Percentiles rank a stretch among this genome's conserved stretches.
Evolutionary conservation across 2,888 invertebrate species (phyloP).

Genomic region (Drosophila koepferae): DNA sequence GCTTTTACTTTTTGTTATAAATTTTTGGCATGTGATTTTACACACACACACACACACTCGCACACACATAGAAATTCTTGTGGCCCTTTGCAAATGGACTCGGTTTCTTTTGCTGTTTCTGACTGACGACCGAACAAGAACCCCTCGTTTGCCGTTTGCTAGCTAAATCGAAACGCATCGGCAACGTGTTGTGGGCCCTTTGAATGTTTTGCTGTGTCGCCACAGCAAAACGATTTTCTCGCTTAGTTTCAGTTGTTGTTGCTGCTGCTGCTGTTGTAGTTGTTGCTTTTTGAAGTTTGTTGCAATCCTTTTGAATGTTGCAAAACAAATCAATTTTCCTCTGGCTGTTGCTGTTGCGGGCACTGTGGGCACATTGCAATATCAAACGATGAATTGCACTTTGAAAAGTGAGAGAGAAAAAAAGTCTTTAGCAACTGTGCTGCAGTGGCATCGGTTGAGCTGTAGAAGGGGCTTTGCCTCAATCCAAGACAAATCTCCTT

Average conservation of each 20-base stretch:
- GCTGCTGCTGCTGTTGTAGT: conserved; percentile 14
- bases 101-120: conserved; percentile 40
- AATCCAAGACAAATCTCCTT: not conserved
- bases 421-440: not conserved
- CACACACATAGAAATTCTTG: conserved; percentile 9
- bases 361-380: conserved; percentile 48
- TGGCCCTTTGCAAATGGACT: conserved; percentile 11
- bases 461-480: not conserved
- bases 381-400: conserved; percentile 65
- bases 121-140: conserved; percentile 20
- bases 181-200: conserved; percentile 58
- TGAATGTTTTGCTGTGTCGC: conserved; percentile 51
- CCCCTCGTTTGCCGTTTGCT: conserved; percentile 23
- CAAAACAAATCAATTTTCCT: conserved; percentile 72
- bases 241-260: conserved; percentile 11
- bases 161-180: conserved; percentile 34
- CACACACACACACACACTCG: conserved; percentile 3
- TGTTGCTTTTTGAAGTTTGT: conserved; percentile 34
- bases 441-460: conserved; percentile 33
- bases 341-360: conserved; percentile 24
- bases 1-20: not conserved
- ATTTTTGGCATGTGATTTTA: conserved; percentile 17
- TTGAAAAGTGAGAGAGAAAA: conserved; percentile 28
- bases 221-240: conserved; percentile 49
- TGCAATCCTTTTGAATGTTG: conserved; percentile 63